Conservation (phyloP, 2,888 invertebrate genomes). For the Alviniconcha strummeri region DNA sequence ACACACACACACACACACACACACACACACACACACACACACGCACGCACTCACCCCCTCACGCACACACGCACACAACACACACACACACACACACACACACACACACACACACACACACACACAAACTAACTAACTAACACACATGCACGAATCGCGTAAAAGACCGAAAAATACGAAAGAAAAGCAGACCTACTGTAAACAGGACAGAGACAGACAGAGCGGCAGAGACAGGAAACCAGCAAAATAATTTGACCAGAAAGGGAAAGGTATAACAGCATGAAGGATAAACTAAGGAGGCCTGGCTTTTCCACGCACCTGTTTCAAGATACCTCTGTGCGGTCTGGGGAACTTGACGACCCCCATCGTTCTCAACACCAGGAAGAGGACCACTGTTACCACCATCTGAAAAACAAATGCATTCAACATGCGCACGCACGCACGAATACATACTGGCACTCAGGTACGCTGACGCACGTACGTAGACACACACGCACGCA, state of each 20-base stretch:
- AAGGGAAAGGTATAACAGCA: too few relatives aligned
- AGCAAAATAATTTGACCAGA: too few relatives aligned
- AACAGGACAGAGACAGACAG: not conserved
- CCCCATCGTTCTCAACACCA: constrained; percentile 81
- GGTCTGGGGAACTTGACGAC: constrained; percentile 86
- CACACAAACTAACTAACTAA: too few relatives aligned
- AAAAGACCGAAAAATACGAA: too few relatives aligned
- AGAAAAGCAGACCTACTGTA: too few relatives aligned
- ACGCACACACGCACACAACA: not conserved
- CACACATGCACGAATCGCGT: not conserved
- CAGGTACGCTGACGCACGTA: constrained; percentile 12
- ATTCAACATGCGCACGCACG: not conserved
- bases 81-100: too few relatives aligned
- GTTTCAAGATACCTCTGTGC: constrained; percentile 77
- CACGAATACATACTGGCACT: not conserved
- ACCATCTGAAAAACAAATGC: constrained; percentile 79
- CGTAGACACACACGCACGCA: constrained; percentile 11
- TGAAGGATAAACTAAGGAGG: too few relatives aligned
- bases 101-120: too few relatives aligned
- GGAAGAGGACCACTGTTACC: constrained; percentile 89
- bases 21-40: not conserved
- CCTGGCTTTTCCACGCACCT: constrained; percentile 65
- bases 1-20: not conserved
- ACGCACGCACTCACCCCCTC: not conserved
- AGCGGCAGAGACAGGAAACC: not conserved